These are phyloP conservation scores for Bombylius discolor DNA, from an alignment of 2,888 invertebrate species.

Conservation along the genomic window DNA sequence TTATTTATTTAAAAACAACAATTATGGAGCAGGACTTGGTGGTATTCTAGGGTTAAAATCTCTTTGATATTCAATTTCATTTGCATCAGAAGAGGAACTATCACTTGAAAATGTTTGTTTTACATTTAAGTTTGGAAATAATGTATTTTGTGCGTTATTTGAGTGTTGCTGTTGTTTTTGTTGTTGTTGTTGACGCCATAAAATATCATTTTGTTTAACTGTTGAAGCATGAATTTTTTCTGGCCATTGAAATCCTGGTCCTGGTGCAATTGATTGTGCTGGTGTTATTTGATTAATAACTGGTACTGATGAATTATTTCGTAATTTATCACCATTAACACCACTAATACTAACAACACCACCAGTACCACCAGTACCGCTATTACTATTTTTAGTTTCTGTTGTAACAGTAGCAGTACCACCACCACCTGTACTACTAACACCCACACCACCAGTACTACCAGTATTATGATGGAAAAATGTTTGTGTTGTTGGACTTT, in stretches of 20 bases:
- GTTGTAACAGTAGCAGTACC: too few species aligned
- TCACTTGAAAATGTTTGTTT: slow-evolving; percentile 28
- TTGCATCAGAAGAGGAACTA: slow-evolving; percentile 35
- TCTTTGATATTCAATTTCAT: slow-evolving; percentile 26
- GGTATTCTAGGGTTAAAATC: slow-evolving; percentile 34
- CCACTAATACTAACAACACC: background rate
- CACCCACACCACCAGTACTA: background rate
- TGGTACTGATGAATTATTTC: background rate
- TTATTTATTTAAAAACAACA: too few species aligned
- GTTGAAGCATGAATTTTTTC: slow-evolving; percentile 37
- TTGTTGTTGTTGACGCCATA: slow-evolving; percentile 29
- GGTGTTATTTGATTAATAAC: background rate
- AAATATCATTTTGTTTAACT: slow-evolving; percentile 33
- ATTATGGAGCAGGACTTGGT: slow-evolving; percentile 37
- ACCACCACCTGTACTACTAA: background rate
- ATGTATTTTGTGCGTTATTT: slow-evolving; percentile 10
- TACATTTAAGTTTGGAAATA: slow-evolving; percentile 15
- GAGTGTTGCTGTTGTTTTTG: slow-evolving; percentile 21
- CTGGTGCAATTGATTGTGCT: slow-evolving; percentile 5
- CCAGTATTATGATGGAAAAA: slow-evolving; percentile 11
- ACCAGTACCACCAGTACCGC: background rate
- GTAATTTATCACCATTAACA: background rate
- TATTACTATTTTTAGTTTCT: too few species aligned
- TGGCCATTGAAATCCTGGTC: slow-evolving; percentile 35
- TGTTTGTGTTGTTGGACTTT: slow-evolving; percentile 31